phyloP scores from a whole-genome alignment of 2,113 vertebrate genomes.

The Cisticola juncidis region DNA sequence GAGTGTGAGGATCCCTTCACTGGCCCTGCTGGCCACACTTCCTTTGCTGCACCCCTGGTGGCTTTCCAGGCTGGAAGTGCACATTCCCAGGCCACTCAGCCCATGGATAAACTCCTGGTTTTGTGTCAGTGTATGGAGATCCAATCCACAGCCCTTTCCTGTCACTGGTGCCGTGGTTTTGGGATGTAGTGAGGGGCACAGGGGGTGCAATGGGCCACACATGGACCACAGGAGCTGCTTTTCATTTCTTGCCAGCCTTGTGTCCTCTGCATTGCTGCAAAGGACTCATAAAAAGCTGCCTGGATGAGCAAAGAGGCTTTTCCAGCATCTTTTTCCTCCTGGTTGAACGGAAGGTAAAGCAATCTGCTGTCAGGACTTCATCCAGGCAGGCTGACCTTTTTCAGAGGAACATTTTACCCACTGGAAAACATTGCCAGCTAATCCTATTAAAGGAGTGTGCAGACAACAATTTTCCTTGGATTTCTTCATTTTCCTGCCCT shows the following conservation, averaged over 20 bases:
- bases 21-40: background rate
- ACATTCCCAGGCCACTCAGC: background rate
- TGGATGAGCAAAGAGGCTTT: background rate
- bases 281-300: background rate
- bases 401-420: conserved; percentile 37
- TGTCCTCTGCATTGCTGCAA: background rate
- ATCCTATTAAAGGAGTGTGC: background rate
- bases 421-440: conserved; percentile 33
- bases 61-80: background rate
- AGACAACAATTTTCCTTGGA: conserved; percentile 26
- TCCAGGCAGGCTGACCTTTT: conserved; percentile 40
- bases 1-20: background rate
- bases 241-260: background rate
- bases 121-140: background rate
- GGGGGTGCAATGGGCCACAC: background rate
- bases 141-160: background rate
- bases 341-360: background rate
- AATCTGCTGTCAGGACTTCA: background rate
- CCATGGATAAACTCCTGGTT: rapidly evolving
- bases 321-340: background rate
- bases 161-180: rapidly evolving
- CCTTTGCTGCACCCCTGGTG: background rate
- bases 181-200: background rate
- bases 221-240: background rate
- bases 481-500: background rate